phyloP scores from a whole-genome alignment of 2,888 invertebrate genomes.

The Tenodera sinensis region DNA sequence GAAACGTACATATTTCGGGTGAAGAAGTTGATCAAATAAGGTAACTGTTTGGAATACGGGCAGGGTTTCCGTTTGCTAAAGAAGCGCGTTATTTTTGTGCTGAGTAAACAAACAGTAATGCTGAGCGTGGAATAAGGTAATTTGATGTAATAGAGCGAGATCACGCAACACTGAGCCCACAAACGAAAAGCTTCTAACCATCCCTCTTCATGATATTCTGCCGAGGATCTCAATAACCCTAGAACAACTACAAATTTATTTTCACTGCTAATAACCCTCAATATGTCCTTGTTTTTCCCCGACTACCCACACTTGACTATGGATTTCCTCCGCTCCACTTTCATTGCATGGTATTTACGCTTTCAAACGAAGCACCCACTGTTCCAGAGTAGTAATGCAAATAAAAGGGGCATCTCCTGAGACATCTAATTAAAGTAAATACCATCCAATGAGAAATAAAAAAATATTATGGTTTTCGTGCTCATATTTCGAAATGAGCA shows the following conservation, averaged over 20 bases:
- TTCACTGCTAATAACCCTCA: neutral
- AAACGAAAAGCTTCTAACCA: neutral
- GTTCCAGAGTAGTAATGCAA: no score
- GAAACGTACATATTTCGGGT: no score
- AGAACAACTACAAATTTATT: neutral
- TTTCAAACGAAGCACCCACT: no score
- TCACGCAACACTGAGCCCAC: neutral
- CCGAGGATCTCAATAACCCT: neutral
- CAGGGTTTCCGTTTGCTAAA: neutral
- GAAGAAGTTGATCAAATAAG: no score
- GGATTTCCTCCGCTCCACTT: no score
- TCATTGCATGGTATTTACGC: no score
- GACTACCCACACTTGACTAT: no score
- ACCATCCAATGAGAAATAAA: no score
- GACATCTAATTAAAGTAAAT: no score
- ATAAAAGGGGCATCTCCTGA: no score
- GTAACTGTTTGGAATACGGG: neutral
- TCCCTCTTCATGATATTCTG: neutral
- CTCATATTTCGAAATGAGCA: no score
- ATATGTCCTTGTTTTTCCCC: neutral
- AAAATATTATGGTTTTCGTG: no score
- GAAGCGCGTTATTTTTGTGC: neutral
- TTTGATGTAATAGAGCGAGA: neutral
- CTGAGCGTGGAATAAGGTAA: neutral
- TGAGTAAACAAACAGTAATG: neutral